Base-by-base conservation (phyloP, 2,113 vertebrate species). In the Malurus alboscapulatus region DNA sequence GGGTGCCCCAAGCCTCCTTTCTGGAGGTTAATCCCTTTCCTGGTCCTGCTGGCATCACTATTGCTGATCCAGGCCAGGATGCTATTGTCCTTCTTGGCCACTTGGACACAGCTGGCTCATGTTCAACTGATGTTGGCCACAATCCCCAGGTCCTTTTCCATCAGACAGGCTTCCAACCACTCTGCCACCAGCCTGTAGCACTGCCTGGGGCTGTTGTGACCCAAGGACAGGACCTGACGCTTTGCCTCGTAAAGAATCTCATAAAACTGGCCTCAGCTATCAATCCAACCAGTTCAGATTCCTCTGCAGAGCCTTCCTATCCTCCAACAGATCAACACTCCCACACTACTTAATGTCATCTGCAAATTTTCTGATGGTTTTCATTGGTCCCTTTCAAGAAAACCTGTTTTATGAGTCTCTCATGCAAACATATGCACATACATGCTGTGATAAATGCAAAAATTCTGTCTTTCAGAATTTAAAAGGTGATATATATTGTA, bases 81-180 rank as follows among this genome's bases (percentile, higher is more conserved):
- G 36, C 26, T 18, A 4, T 2, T 38, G 59, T 22, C 27, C 25
- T 73, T 38, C 61, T 25, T 9, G 53, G 45, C 27, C 51, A 66
- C 8, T 36, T 53, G 38, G 14, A 7, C 22, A 38, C 18, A 16
- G 3, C 44, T 50, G 53, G 27, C 22, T n/a, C 13, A 2, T 12
- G 38, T 45, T 88, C 53, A 67, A 27, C 7, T 3, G 0, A 8
- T 45, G 13, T 12, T 1, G 1, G 59, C 24, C 38, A 38, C 27
- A 10, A 51, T 4, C 8, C 8, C 10, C 45, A n/a, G 18, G 7
- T 17, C 15, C 13, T 74, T 53, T 67, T 74, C 53, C 38, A 45
- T 10, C 0, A 0, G 4, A 8, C 19, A 17, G 32, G 3, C 34
- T 59, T 81, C 45, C 45, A 74, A 4, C 6, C 38, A 10, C 32